These are phyloP conservation scores for Rhyacophila brunnea DNA, from an alignment of 1,140 invertebrate genomes.

Conservation along the genomic window DNA sequence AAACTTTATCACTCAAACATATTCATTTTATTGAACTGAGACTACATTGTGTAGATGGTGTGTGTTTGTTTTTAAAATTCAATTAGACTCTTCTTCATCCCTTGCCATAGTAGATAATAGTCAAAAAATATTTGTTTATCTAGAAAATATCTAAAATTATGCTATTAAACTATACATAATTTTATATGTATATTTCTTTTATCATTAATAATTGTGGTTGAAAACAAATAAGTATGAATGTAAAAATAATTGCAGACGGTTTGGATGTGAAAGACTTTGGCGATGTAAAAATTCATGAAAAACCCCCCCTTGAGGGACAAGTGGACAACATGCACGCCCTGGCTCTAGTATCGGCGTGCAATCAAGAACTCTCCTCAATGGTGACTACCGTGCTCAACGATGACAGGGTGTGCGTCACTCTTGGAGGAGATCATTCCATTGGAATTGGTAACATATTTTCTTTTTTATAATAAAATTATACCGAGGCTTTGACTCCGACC, in stretches of 20 bases:
- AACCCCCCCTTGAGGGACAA: slow-evolving; percentile 39
- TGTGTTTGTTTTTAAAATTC: too few species aligned
- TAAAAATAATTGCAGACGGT: slow-evolving; percentile 42
- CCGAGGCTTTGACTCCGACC: background rate
- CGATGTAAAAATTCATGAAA: slow-evolving; percentile 53
- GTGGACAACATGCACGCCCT: slow-evolving; percentile 66
- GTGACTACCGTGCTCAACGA: slow-evolving; percentile 65
- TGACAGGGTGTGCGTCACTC: slow-evolving; percentile 62
- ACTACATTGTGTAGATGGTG: too few species aligned
- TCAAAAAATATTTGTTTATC: too few species aligned
- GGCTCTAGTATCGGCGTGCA: slow-evolving; percentile 62
- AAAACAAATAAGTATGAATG: background rate
- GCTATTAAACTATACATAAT: background rate
- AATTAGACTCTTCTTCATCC: background rate
- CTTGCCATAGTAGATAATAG: too few species aligned
- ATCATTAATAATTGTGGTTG: background rate
- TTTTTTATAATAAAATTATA: background rate
- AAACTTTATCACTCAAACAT: too few species aligned
- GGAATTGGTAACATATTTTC: slow-evolving; percentile 61
- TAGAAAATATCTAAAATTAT: background rate
- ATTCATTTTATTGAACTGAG: too few species aligned
- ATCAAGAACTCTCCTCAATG: slow-evolving; percentile 59
- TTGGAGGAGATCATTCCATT: slow-evolving; percentile 89
- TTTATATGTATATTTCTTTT: background rate
- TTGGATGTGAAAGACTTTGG: slow-evolving; percentile 72